Conservation (phyloP, 2,797 vertebrate genomes). For the Erpetoichthys calabaricus region DNA sequence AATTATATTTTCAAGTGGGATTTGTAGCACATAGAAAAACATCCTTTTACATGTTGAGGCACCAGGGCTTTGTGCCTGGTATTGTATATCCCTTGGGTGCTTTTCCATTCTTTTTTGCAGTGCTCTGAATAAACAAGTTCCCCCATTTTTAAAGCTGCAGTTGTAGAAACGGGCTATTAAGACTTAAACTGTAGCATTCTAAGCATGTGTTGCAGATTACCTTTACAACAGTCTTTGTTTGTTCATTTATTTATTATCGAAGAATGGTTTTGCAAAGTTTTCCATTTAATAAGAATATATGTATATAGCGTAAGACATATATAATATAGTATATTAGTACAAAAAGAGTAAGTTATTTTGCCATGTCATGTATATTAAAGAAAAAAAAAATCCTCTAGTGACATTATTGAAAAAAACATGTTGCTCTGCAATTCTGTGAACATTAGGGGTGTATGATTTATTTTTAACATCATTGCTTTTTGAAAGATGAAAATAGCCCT, state of each 20-base stretch:
- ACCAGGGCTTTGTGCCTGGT: constrained; percentile 63
- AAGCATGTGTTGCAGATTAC: constrained; percentile 89
- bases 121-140: constrained; percentile 88
- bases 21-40: constrained; percentile 76
- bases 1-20: constrained; percentile 98
- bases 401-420: too few relatives aligned
- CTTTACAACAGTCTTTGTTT: constrained; percentile 58
- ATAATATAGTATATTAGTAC: too few relatives aligned
- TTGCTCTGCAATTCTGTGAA: background rate
- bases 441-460: background rate
- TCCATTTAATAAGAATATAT: too few relatives aligned
- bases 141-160: constrained; percentile 62
- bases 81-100: constrained; percentile 69
- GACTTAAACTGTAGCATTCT: constrained; percentile 80
- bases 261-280: background rate
- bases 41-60: constrained; percentile 64
- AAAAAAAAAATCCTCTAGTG: too few relatives aligned
- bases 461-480: background rate
- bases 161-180: constrained; percentile 71
- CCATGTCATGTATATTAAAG: too few relatives aligned
- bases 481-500: too few relatives aligned
- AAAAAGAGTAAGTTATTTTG: too few relatives aligned
- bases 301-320: too few relatives aligned
- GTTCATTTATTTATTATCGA: constrained; percentile 30
- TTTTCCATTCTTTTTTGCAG: constrained; percentile 71